Conservation (phyloP, 2,113 vertebrate genomes). For the Hipposideros armiger region DNA sequence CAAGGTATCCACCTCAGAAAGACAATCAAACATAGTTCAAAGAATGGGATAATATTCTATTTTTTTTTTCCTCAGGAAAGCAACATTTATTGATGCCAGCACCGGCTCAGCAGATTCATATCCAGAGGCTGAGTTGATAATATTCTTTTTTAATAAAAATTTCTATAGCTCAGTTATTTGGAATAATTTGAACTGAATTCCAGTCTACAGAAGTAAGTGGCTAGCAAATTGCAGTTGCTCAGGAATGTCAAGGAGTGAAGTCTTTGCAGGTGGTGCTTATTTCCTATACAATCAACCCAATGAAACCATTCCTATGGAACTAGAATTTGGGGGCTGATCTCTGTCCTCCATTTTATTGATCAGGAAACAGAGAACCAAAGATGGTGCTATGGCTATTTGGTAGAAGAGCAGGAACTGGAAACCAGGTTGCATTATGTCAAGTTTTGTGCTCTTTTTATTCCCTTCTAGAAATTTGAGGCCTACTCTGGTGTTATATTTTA, state of each 20-base stretch:
- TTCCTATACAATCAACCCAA: neutral
- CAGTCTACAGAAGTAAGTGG: neutral
- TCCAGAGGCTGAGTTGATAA: too few relatives aligned
- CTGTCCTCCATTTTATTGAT: neutral
- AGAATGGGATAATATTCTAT: conserved; percentile 14
- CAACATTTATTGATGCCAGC: too few relatives aligned
- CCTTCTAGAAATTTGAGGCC: conserved; percentile 38
- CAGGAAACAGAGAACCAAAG: neutral
- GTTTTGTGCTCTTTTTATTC: neutral
- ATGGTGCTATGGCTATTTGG: neutral
- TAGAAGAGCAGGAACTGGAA: neutral
- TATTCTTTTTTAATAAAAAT: neutral
- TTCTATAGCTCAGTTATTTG: neutral
- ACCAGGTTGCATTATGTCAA: neutral
- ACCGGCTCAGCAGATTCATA: too few relatives aligned
- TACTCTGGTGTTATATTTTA: conserved; percentile 19
- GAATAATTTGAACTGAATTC: conserved; percentile 22
- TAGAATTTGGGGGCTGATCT: neutral
- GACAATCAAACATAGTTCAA: neutral
- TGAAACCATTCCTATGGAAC: neutral
- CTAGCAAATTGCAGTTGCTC: neutral
- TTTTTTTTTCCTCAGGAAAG: too few relatives aligned
- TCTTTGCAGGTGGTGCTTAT: neutral
- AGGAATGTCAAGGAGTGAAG: neutral
- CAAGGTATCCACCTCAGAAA: neutral